phyloP scores from a whole-genome alignment of 2,113 vertebrate genomes.

The Aegotheles bennettii region DNA sequence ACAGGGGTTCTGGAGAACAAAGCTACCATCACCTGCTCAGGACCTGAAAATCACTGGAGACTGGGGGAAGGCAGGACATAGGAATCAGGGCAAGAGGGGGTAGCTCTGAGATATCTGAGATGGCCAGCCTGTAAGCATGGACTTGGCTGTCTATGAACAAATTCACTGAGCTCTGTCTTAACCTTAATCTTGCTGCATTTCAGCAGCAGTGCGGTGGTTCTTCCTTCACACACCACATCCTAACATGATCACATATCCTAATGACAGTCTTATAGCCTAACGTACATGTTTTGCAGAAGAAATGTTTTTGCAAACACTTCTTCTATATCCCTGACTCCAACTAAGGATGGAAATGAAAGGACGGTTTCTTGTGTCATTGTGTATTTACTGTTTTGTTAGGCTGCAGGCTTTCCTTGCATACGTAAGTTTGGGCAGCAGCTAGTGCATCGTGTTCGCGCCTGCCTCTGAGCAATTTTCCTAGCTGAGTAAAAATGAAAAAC shows the following conservation, averaged over 20 bases:
- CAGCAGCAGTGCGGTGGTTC: background rate
- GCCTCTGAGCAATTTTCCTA: background rate
- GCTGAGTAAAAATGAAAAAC: background rate
- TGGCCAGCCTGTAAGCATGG: background rate
- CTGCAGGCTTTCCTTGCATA: background rate
- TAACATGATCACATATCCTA: rapidly evolving
- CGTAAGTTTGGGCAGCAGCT: background rate
- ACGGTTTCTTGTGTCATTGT: background rate
- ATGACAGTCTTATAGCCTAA: background rate
- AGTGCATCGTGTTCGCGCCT: background rate
- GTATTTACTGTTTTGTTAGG: background rate
- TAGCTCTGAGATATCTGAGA: background rate
- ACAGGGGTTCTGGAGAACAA: background rate
- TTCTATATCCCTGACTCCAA: background rate
- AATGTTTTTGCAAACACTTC: background rate
- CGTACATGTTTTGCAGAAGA: background rate
- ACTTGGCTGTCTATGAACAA: background rate
- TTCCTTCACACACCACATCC: background rate
- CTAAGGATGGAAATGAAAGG: background rate
- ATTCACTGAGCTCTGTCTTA: background rate
- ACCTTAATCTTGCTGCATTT: background rate
- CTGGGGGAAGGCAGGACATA: background rate
- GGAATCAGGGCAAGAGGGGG: background rate
- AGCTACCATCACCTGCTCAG: background rate
- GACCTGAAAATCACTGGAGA: background rate